These are phyloP conservation scores for Cerceris ruficornis DNA, from an alignment of 2,888 invertebrate species.

Conservation along the genomic window DNA sequence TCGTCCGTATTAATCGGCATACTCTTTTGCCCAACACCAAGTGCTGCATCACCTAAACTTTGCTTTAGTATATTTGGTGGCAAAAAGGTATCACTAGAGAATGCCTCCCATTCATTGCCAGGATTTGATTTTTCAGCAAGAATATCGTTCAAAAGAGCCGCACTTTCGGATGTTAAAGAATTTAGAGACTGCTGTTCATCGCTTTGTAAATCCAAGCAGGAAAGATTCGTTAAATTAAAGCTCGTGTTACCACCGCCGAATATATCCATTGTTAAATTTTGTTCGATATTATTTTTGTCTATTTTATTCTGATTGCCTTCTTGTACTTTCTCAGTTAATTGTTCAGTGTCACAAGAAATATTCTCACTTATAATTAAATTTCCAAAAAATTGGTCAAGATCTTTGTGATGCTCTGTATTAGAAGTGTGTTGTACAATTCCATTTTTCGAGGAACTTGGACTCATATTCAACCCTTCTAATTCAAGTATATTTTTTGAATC, in stretches of 20 bases:
- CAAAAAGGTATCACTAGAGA: constrained; percentile 75
- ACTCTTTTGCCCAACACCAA: constrained; percentile 62
- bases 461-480: constrained; percentile 49
- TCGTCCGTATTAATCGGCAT: constrained; percentile 45
- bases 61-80: constrained; percentile 78
- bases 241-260: constrained; percentile 63
- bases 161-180: constrained; percentile 72
- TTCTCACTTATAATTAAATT: constrained; percentile 55
- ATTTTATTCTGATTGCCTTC: constrained; percentile 51
- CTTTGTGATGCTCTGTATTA: constrained; percentile 50
- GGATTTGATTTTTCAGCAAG: constrained; percentile 61
- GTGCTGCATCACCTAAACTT: constrained; percentile 75
- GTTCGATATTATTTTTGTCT: constrained; percentile 67
- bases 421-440: constrained; percentile 36
- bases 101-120: constrained; percentile 71
- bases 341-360: constrained; percentile 27
- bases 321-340: constrained; percentile 28
- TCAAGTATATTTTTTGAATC: constrained; percentile 49
- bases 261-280: constrained; percentile 71
- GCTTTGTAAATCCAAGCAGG: constrained; percentile 51
- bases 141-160: constrained; percentile 75
- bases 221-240: constrained; percentile 63
- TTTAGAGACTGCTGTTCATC: constrained; percentile 66
- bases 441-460: constrained; percentile 42
- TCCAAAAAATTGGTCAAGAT: constrained; percentile 71